phyloP scores from a whole-genome alignment of 1,140 invertebrate genomes.

The Pinna nobilis region DNA sequence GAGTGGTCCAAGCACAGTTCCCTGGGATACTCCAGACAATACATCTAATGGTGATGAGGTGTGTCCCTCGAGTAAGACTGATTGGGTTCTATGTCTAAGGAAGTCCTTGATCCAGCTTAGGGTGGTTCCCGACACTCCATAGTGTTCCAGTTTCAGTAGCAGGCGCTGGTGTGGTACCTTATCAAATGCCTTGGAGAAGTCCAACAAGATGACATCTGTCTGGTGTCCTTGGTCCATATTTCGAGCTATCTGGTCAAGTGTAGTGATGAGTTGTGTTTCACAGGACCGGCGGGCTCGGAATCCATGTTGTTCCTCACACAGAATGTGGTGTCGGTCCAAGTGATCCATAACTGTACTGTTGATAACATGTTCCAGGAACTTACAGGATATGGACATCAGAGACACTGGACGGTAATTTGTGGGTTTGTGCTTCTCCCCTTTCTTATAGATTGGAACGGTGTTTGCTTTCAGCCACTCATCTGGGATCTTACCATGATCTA shows the following conservation, averaged over 20 bases:
- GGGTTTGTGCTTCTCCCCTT: conserved; percentile 25
- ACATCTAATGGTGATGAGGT: conserved; percentile 7
- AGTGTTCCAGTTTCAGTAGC: neutral
- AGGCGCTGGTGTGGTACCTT: conserved; percentile 20
- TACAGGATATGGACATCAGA: conserved; percentile 11
- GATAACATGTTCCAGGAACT: conserved; percentile 22
- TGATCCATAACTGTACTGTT: conserved; percentile 30
- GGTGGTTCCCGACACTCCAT: conserved; percentile 2
- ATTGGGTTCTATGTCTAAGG: conserved; percentile 1
- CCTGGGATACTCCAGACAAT: conserved; percentile 1
- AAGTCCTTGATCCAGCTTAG: conserved; percentile 16
- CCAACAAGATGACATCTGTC: conserved; percentile 11
- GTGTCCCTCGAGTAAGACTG: conserved; percentile 1
- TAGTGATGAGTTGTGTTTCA: conserved; percentile 5
- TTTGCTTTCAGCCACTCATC: conserved; percentile 32
- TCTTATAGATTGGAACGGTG: conserved; percentile 35
- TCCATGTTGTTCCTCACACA: conserved; percentile 19
- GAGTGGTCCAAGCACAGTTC: conserved; percentile 4
- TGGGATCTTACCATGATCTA: conserved; percentile 32
- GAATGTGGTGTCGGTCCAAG: conserved; percentile 7
- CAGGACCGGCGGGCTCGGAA: conserved; percentile 2
- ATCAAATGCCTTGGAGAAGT: conserved; percentile 26
- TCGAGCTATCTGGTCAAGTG: conserved; percentile 7
- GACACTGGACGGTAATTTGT: conserved; percentile 23
- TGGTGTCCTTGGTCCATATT: neutral